These are phyloP conservation scores for Scatophagus argus DNA, from an alignment of 2,113 vertebrate genomes.

Conservation along the genomic window DNA sequence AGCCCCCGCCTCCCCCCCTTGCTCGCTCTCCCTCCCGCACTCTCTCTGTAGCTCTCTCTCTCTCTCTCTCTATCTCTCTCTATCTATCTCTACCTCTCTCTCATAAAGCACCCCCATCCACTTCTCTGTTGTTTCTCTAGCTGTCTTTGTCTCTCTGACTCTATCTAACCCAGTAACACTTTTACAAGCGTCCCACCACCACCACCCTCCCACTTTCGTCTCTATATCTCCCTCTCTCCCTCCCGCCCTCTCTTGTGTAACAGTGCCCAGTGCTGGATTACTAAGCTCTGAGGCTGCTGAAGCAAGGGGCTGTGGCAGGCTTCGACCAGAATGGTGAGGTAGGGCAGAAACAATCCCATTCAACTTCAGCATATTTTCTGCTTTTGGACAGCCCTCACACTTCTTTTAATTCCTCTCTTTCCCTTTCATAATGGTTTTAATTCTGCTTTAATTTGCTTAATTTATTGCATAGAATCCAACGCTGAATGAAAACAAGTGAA, in stretches of 20 bases:
- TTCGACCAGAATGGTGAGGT: slow-evolving; percentile 88
- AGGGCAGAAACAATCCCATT: slow-evolving; percentile 70
- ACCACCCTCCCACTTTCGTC: slow-evolving; percentile 13
- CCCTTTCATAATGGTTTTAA: neutral
- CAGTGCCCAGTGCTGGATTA: slow-evolving; percentile 82
- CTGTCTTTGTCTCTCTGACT: slow-evolving; percentile 69
- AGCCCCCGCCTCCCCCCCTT: slow-evolving; percentile 44
- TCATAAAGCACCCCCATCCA: slow-evolving; percentile 62
- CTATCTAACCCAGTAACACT: slow-evolving; percentile 67
- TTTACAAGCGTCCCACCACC: slow-evolving; percentile 59
- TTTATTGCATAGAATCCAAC: slow-evolving; percentile 1
- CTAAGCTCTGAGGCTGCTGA: slow-evolving; percentile 65
- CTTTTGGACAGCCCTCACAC: neutral
- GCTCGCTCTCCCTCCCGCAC: slow-evolving; percentile 33
- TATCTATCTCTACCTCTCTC: slow-evolving; percentile 41
- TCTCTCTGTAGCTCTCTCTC: slow-evolving; percentile 16
- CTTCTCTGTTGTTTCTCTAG: slow-evolving; percentile 29
- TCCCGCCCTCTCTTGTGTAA: slow-evolving; percentile 69
- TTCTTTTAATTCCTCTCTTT: slow-evolving; percentile 23
- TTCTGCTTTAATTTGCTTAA: slow-evolving; percentile 12
- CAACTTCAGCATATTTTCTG: neutral
- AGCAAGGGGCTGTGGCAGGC: slow-evolving; percentile 72
- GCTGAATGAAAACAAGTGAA: slow-evolving; percentile 19
- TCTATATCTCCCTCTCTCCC: slow-evolving; percentile 43
- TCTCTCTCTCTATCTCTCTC: slow-evolving; percentile 48